Evolutionary conservation across 2,113 vertebrate species (phyloP).

Genomic region (Pteronura brasiliensis): DNA sequence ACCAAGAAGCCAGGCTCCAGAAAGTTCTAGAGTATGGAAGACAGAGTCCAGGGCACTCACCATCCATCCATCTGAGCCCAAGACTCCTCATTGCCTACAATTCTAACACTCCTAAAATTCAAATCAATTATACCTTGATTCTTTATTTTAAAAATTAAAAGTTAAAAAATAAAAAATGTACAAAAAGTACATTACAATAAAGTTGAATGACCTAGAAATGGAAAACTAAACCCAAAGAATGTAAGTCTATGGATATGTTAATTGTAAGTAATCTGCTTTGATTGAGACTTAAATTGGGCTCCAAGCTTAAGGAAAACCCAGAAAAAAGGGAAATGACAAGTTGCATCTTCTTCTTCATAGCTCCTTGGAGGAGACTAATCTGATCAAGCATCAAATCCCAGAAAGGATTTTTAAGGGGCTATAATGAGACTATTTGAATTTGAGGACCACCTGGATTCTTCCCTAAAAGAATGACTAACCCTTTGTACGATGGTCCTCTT

Average conservation of each 20-base stretch:
- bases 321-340: neutral
- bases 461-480: neutral
- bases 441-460: neutral
- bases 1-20: neutral
- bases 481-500: neutral
- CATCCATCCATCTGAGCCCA: neutral
- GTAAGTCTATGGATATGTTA: constrained; percentile 36
- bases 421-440: neutral
- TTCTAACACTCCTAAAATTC: neutral
- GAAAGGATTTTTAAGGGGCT: neutral
- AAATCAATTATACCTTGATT: constrained; percentile 26
- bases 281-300: constrained; percentile 28
- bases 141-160: constrained; percentile 48
- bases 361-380: neutral
- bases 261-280: constrained; percentile 36
- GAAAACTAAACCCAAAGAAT: constrained; percentile 45
- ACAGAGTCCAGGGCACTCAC: neutral
- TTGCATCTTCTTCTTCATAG: neutral
- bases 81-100: neutral
- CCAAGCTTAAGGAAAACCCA: neutral
- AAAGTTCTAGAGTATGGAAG: neutral
- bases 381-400: neutral
- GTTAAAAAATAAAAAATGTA: too few relatives aligned
- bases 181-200: neutral
- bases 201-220: constrained; percentile 1